Base-by-base conservation (phyloP, 2,888 invertebrate species). In the Beris chalybata region DNA sequence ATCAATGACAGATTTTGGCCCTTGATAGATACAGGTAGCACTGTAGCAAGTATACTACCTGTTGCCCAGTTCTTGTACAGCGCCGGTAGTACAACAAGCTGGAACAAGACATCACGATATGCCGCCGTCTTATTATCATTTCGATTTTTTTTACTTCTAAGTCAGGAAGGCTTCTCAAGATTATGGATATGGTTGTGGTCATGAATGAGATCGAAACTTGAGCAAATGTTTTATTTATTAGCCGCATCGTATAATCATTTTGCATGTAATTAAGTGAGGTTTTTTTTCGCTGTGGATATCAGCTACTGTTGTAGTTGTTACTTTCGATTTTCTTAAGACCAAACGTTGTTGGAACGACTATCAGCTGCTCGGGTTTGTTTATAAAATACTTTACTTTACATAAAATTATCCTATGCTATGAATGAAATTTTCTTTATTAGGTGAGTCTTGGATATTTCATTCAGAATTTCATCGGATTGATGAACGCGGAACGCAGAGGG, bases 181-280 rank as follows among this genome's bases (percentile, higher is more conserved):
- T 64, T 38, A 38, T 38, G 38, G 38, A 44, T 50, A 13, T 29
- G 50, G 22, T 32, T 4, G 57, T 61, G 61, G 61, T 38, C 61
- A 61, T 61, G 61, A 61, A 61, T 61, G 61, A 64, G 64, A 64
- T 55, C 55, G 55, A 64, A 55, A 53, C 64, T 32, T 54, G 64
- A 55, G 54, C 64, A 43, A 68, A 71, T 71, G 71, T 71, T 71
- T 71, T 71, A 71, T 71, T 71, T 71, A 71, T 71, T 71, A 71
- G 71, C 70, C 61, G 43, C 71, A 73, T 73, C 73, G 72, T 74
- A 74, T 74, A 75, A 75, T 72, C 76, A 75, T 73, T 77, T 77
- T 78, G 78, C 78, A 78, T 78, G 74, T 75, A 75, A 76, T 77
- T 77, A 77, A 76, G 71, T 72, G 22, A 2, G 73, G 70, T 70